Percentiles rank a stretch among this genome's conserved stretches.
Conservation (phyloP, 2,888 invertebrate genomes). For the Ectemnius cavifrons region DNA sequence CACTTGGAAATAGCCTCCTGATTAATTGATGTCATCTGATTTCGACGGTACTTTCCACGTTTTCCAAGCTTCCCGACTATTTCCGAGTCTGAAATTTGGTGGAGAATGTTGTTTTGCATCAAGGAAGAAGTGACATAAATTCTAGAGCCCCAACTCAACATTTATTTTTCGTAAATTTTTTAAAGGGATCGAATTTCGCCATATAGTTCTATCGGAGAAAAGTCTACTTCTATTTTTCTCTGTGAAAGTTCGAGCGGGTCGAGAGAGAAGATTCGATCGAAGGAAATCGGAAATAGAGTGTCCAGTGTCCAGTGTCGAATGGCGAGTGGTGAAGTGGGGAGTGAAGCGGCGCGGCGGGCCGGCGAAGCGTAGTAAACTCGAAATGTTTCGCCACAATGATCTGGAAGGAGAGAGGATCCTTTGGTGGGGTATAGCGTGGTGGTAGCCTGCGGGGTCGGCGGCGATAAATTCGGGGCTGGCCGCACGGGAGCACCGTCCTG, state of each 20-base stretch:
- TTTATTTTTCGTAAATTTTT: too few species aligned
- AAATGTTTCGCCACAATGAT: conserved; percentile 38
- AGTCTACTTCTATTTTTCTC: not conserved
- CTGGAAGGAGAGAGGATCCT: conserved; percentile 27
- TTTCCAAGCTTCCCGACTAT: too few species aligned
- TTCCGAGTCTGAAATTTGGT: too few species aligned
- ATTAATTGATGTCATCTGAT: too few species aligned
- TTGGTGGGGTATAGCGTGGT: conserved; percentile 18
- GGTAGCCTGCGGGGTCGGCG: conserved; percentile 34
- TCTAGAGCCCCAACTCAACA: too few species aligned
- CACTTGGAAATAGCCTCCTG: too few species aligned
- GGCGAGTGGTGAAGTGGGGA: not conserved
- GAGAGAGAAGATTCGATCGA: conserved; percentile 1
- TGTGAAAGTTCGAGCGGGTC: too few species aligned
- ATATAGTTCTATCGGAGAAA: not conserved
- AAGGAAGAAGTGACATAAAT: too few species aligned
- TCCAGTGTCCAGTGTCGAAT: not conserved
- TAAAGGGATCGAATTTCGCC: too few species aligned
- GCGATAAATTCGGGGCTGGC: conserved; percentile 64
- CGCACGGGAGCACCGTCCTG: conserved; percentile 62
- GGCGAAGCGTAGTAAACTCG: conserved; percentile 20
- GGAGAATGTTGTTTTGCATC: too few species aligned
- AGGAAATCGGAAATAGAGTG: not conserved
- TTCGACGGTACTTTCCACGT: too few species aligned
- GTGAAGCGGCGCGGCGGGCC: not conserved